These are phyloP conservation scores for Meriones unguiculatus DNA, from an alignment of 2,113 vertebrate species.

Conservation along the genomic window DNA sequence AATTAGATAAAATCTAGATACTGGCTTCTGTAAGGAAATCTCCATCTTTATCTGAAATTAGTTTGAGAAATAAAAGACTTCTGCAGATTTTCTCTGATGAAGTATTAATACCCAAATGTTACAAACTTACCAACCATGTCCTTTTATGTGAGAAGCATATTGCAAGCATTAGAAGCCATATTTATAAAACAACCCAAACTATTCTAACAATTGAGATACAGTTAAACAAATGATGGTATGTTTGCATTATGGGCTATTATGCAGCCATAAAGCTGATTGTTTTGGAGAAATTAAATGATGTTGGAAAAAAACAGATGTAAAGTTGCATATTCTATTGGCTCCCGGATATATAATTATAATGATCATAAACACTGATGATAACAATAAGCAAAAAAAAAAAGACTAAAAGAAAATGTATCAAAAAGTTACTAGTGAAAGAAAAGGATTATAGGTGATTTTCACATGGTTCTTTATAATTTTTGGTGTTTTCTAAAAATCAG, in stretches of 20 bases:
- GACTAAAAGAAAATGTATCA: constrained; percentile 30
- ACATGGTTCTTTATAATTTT: constrained; percentile 18
- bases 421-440: constrained; percentile 43
- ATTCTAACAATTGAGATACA: constrained; percentile 51
- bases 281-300: constrained; percentile 69
- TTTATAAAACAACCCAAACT: constrained; percentile 32
- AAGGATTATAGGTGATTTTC: constrained; percentile 30
- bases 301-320: constrained; percentile 61
- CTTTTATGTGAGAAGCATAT: constrained; percentile 44
- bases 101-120: constrained; percentile 62
- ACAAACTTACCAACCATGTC: constrained; percentile 33
- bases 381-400: constrained; percentile 33
- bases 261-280: constrained; percentile 66
- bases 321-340: constrained; percentile 49
- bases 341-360: constrained; percentile 46
- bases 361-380: constrained; percentile 50
- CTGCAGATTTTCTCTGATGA: constrained; percentile 50
- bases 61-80: constrained; percentile 55
- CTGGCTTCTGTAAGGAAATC: constrained; percentile 11
- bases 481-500: constrained; percentile 37
- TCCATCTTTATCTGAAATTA: constrained; percentile 53
- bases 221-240: constrained; percentile 62
- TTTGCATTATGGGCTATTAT: constrained; percentile 57
- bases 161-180: constrained; percentile 44
- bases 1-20: constrained; percentile 3